Evolutionary conservation across 2,113 vertebrate genomes (phyloP), one percentile per base, ranked within the genome.

Genomic region (Astur gentilis): DNA sequence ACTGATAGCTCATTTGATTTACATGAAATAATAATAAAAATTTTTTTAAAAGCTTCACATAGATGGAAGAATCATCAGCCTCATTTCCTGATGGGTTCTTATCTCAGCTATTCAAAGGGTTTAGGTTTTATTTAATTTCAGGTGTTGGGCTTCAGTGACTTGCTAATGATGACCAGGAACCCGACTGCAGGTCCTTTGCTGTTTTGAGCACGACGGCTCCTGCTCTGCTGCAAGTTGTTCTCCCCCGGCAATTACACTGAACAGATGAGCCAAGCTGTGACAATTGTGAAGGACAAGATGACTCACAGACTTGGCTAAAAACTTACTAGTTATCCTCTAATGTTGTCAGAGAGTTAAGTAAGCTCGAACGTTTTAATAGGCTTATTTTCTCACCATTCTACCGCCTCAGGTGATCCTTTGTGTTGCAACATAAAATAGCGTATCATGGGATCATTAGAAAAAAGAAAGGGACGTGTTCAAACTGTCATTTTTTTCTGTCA

Each of bases 351-450:
- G 87, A 79, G 73, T 89, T 95, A 87, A 94, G 91, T 89, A 95
- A 94, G 77, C 91, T 65, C 1, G 3, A 92, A 80, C 77, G 76
- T 89, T 92, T 93, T 91, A 96, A 94, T 64, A 57, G 66, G 83
- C 57, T 91, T 91, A 95, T 95, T 95, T 96, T 97, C 97, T 96
- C 94, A 95, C 91, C 73, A 65, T 95, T 96, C 87, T 67, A 65
- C 57, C 2, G 61, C 96, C 94, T 97, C 92, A 95, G 90, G 96
- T 96, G 95, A 94, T 96, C 82, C 92, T 87, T 89, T 82, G 91
- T 93, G 82, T 94, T 83, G 87, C 87, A 95, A 88, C 71, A 95
- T 62, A 88, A 90, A 88, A 73, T 80, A 87, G n/a, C 50, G 3
- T 82, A 85, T 85, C 82, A 32, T 52, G 64, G 78, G 89, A 95